Conservation (phyloP, 2,888 invertebrate species). For the Melanophora roralis region DNA sequence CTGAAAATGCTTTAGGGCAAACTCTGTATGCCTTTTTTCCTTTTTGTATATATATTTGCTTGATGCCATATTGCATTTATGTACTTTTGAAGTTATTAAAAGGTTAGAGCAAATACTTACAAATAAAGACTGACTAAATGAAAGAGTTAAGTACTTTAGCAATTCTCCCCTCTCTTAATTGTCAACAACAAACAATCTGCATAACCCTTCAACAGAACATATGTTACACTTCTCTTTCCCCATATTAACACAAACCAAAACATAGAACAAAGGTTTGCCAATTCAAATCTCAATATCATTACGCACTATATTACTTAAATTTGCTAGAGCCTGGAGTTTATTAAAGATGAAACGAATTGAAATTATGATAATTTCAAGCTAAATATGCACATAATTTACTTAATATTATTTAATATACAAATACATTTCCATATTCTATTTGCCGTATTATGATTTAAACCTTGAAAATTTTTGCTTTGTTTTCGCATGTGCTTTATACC, state of each 20-base stretch:
- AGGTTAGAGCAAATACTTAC: constrained; percentile 57
- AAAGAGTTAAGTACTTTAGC: constrained; percentile 3
- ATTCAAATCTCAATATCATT: constrained; percentile 15
- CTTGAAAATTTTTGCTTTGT: background rate
- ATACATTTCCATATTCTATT: background rate
- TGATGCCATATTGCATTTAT: constrained; percentile 61
- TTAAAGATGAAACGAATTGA: constrained; percentile 8
- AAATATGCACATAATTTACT: constrained; percentile 40
- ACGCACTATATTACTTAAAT: constrained; percentile 38
- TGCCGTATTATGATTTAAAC: background rate
- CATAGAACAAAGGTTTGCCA: constrained; percentile 25
- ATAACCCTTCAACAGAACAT: constrained; percentile 24
- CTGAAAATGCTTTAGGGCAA: constrained; percentile 52
- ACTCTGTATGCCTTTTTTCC: constrained; percentile 26
- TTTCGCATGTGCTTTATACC: background rate
- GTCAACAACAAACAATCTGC: background rate
- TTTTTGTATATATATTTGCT: constrained; percentile 23
- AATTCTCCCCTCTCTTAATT: constrained; percentile 2
- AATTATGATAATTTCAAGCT: constrained; percentile 30
- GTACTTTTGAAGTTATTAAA: constrained; percentile 59
- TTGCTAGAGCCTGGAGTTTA: constrained; percentile 25
- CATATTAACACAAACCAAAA: background rate
- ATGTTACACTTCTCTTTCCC: constrained; percentile 20
- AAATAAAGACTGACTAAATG: constrained; percentile 38
- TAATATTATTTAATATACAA: constrained; percentile 7